Base-by-base conservation (phyloP, 92 coral and sea anemone genomes). In the Porites cylindrica region DNA sequence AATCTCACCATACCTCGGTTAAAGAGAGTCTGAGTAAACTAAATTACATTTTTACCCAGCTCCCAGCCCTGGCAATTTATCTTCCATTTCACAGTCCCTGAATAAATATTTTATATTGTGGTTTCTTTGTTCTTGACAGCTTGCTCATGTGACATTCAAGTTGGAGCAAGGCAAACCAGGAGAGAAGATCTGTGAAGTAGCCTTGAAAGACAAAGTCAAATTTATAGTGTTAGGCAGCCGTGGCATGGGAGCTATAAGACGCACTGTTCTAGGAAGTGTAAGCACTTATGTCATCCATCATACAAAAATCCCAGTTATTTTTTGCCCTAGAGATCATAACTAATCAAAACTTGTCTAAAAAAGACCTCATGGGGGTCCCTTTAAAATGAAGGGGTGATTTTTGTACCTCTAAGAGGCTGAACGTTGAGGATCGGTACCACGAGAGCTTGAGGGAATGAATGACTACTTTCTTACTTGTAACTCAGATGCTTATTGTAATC, bases 241-340 rank as follows among this genome's bases (percentile, higher is more conserved):
- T 1, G 88, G 88, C 24, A 66, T 81, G 1, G 82, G 88, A 1
- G 24, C 76, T 7, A 62, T 84, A 17, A 58, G 88, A 26, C 88
- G 88, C 53, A 75, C 88, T 50, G 70, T 84, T 66, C 67, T 84
- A 4, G 88, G 88, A 75, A 84, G 67, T 76, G 88, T 84, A 26
- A 75, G 88, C 66, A 52, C 62, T 38, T 83, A 72, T 23, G 88
- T 83, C 72, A 83, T 83, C 16, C 88, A 83, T 75, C 88, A 83
- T 60, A 67, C 88, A 61, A 75, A 83, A 62, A 63, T 74, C 1
- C 88, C 88, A 52, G 70, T 73, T 60, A 51, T 83, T 23, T 26
- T 83, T 51, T 83, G 88, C 60, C 88, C 88, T 73, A 83, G 61
- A 21, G 77, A 81, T 70, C 68, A 81, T 70, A 8, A 51, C 23